Evolutionary conservation across 2,113 vertebrate genomes (phyloP).

Genomic region (Tragulus kanchil): DNA sequence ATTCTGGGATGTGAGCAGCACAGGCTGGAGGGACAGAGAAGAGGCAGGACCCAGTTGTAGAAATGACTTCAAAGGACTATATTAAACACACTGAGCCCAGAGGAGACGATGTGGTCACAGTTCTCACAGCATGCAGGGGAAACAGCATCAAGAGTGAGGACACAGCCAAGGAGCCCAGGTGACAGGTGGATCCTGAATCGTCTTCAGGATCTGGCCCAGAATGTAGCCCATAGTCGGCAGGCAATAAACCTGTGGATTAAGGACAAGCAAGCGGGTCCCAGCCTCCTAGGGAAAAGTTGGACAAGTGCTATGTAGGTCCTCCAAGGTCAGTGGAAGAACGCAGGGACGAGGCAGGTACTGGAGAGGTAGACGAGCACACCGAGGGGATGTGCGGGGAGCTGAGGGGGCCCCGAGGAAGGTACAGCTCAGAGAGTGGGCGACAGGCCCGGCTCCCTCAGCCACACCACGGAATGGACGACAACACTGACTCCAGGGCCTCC

Average conservation of each 20-base stretch:
- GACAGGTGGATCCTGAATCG: background rate
- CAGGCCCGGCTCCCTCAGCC: background rate
- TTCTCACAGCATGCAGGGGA: background rate
- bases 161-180: background rate
- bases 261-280: background rate
- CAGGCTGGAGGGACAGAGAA: background rate
- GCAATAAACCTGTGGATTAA: background rate
- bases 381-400: background rate
- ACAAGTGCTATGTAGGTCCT: background rate
- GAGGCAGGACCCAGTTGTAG: background rate
- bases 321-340: background rate
- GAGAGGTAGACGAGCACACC: accelerated
- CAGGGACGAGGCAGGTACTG: background rate
- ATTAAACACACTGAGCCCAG: background rate
- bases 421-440: background rate
- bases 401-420: background rate
- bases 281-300: background rate
- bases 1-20: background rate
- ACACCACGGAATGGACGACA: too few relatives aligned
- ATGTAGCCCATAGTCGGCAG: background rate
- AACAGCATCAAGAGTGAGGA: too few relatives aligned
- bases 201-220: background rate
- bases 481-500: background rate
- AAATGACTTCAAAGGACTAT: background rate
- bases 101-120: background rate